A percentile compares a stretch with the other conserved stretches of the same genome.
These are phyloP conservation scores for Yponomeuta cagnagella DNA, from an alignment of 2,888 invertebrate genomes.

Conservation along the genomic window DNA sequence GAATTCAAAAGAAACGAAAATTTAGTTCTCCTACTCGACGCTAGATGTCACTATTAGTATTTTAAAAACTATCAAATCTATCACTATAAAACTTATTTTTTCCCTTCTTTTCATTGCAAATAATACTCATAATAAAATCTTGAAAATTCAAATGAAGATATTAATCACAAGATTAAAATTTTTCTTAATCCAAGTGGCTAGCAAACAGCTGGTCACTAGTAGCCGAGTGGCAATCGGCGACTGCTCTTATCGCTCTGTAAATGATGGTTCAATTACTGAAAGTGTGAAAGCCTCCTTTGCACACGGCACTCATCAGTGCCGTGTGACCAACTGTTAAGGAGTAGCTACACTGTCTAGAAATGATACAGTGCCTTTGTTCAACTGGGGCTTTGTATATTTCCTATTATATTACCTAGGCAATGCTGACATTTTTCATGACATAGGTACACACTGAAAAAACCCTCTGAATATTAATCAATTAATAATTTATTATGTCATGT, in stretches of 20 bases:
- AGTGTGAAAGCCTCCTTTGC: conserved; percentile 17
- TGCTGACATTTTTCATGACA: too few relatives aligned
- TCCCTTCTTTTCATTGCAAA: background rate
- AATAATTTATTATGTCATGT: too few relatives aligned
- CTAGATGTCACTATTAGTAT: conserved; percentile 39
- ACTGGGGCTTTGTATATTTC: too few relatives aligned
- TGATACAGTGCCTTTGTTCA: background rate
- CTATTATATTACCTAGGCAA: too few relatives aligned
- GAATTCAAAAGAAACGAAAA: conserved; percentile 13
- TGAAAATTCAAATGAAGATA: background rate
- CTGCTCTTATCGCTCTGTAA: conserved; percentile 9
- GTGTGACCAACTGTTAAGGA: conserved; percentile 15
- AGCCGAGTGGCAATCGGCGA: background rate
- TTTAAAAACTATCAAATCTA: background rate
- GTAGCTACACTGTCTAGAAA: background rate
- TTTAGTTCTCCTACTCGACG: conserved; percentile 26
- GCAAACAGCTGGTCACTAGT: background rate
- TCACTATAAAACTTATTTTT: too few relatives aligned
- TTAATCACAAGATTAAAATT: background rate
- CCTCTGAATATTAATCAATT: too few relatives aligned
- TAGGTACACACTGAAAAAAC: too few relatives aligned
- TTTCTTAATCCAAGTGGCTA: background rate
- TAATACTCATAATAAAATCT: background rate
- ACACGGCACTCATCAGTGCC: conserved; percentile 16
- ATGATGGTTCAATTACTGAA: conserved; percentile 6